These are phyloP conservation scores for Athalia cordata DNA, from an alignment of 2,888 invertebrate species.

Conservation along the genomic window DNA sequence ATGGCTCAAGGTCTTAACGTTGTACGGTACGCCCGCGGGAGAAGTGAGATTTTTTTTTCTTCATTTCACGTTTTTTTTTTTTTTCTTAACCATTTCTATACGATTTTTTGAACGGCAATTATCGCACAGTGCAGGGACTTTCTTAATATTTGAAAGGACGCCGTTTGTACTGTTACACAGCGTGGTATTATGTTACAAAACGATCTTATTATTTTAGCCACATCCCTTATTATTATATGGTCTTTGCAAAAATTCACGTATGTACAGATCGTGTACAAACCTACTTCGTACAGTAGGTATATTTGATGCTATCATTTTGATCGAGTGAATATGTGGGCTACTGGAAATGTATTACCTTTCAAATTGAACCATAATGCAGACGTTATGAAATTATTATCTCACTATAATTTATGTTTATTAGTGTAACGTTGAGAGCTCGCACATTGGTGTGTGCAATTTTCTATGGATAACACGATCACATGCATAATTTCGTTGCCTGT, in stretches of 20 bases:
- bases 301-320: too few species aligned
- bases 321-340: too few species aligned
- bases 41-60: slow-evolving; percentile 1
- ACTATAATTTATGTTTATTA: neutral
- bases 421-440: neutral
- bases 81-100: neutral
- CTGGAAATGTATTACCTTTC: too few species aligned
- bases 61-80: neutral
- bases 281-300: too few species aligned
- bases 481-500: slow-evolving; percentile 3
- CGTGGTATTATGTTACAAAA: too few species aligned
- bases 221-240: neutral
- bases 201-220: neutral
- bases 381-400: neutral
- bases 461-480: slow-evolving; percentile 14
- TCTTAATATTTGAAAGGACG: slow-evolving; percentile 15
- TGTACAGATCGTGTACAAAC: too few species aligned
- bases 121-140: neutral
- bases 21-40: neutral
- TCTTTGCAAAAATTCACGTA: too few species aligned
- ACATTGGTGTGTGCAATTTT: neutral
- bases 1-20: slow-evolving; percentile 27
- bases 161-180: neutral
- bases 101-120: neutral
- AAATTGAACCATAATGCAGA: neutral